Evolutionary conservation across 2,888 invertebrate genomes (phyloP), one percentile per base, ranked within the genome.

Genomic region (Electrophaes corylata): DNA sequence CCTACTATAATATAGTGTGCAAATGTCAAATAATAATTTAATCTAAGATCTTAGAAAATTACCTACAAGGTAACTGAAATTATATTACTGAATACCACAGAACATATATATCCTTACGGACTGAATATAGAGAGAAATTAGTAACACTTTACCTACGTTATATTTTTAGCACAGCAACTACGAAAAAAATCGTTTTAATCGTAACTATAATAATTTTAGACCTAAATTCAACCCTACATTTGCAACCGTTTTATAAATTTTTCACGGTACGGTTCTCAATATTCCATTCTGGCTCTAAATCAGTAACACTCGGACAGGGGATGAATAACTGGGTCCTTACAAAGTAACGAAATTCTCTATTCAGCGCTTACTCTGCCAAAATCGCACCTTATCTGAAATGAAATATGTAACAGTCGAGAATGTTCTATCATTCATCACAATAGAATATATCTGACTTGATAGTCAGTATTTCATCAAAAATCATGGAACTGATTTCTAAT

Each of bases 201-300:
- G n/a, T n/a, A n/a, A n/a, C 10, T 16, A 37, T 6, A 35, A 16
- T 26, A 26, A 10, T 37, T 37, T 37, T 37, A n/a, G n/a, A n/a
- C n/a, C 5, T 39, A 10, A 10, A 18, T 41, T 12, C 1, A 41
- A 44, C 18, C 31, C 19, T 45, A 57, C 40, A 47, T 51, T 43
- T 60, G 37, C 52, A 40, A 33, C 6, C 47, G 37, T 56, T 61
- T 63, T 78, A 78, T 78, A 78, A 57, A 57, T 54, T 57, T 69
- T 72, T 72, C 67, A 76, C 74, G 71, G 72, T 73, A 73, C 70
- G 70, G 62, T 78, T 72, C 71, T 64, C 67, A 57, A 63, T 69
- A 67, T 70, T 69, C 68, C 70, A 69, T 52, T 39, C 41, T 47
- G 61, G 54, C 57, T 65, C 62, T 72, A 77, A 79, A 75, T 79